Base-by-base conservation (phyloP, 2,888 invertebrate genomes). In the Drosophila siamana region DNA sequence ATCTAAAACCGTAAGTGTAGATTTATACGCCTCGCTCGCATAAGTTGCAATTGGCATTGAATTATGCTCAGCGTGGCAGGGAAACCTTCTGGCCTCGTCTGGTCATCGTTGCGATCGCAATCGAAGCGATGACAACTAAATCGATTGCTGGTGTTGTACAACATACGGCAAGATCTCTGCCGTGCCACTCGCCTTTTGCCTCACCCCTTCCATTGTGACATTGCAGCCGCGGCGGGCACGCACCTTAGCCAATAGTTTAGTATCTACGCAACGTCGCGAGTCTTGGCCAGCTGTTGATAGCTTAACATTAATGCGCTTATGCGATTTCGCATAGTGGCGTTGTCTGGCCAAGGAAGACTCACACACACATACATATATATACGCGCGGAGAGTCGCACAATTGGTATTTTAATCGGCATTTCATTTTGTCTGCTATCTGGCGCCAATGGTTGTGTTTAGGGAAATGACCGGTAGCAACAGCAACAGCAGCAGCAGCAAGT, bases 221-320 rank as follows among this genome's bases (percentile, higher is more conserved):
- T 55, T 51, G 24, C 41, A 24, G 43, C 52, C 41, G 48, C 61
- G 30, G 19, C 30, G 15, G 38, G 41, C 56, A 74, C 74, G 70
- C 74, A 74, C 63, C 67, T 69, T 70, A 40, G 62, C 41, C 50
- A 41, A 46, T 38, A 38, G 36, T 15, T 13, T 38, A 38, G 36
- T 38, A 44, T 59, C 57, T 52, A 38, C 19, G 24, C 36, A 22
- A 33, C 24, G 59, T 50, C 19, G 40, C 26, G 28, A 15, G 16
- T 65, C 68, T 60, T 65, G 65, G 50, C 72, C 84, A 79, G 80
- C 72, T 79, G 77, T 60, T 83, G 85, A 85, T 85, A 71, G 83
- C 78, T 79, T 84, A 82, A 84, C 79, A 78, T 86, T 84, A 84
- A 86, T 79, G 81, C 84, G 83, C 86, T 84, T 86, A 86, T 80